A percentile compares a stretch with the other conserved stretches of the same genome.
Evolutionary conservation across 2,797 vertebrate genomes (phyloP).

Genomic region (Pangasius macronema): DNA sequence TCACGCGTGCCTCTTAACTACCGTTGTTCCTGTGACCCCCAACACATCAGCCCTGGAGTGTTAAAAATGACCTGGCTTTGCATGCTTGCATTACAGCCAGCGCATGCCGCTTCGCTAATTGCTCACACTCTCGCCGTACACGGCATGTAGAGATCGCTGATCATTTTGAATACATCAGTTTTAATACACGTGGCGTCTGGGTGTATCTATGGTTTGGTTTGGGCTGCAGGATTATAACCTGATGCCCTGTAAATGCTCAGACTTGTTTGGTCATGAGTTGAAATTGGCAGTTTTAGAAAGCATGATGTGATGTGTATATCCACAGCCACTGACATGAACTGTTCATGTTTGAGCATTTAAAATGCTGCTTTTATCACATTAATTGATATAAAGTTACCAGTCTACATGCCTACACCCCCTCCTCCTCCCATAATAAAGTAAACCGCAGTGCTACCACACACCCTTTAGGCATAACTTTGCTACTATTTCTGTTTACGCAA

Average conservation of each 20-base stretch:
- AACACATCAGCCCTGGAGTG: constrained; percentile 67
- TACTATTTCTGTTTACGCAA: not conserved
- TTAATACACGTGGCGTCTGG: not conserved
- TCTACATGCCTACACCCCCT: not conserved
- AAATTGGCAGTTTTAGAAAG: not conserved
- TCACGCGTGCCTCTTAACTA: constrained; percentile 85
- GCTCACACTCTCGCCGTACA: constrained; percentile 8
- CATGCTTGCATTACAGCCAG: constrained; percentile 27
- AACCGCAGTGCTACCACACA: not conserved
- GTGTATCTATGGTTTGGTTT: not conserved
- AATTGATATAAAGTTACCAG: not conserved
- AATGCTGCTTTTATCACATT: not conserved
- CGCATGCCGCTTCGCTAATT: not conserved
- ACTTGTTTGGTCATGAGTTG: not conserved
- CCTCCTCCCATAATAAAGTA: too few species aligned
- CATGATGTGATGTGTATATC: not conserved
- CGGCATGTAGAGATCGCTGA: not conserved
- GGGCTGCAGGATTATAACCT: not conserved
- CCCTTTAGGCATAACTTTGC: not conserved
- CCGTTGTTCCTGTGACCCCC: constrained; percentile 80
- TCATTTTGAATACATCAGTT: not conserved
- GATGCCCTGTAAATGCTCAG: not conserved
- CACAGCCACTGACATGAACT: not conserved
- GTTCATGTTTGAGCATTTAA: not conserved
- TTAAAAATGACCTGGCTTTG: constrained; percentile 75